Base-by-base conservation (phyloP, 30 jellyfish, hydroid and myxozoan species). In the Aurelia sp. region DNA sequence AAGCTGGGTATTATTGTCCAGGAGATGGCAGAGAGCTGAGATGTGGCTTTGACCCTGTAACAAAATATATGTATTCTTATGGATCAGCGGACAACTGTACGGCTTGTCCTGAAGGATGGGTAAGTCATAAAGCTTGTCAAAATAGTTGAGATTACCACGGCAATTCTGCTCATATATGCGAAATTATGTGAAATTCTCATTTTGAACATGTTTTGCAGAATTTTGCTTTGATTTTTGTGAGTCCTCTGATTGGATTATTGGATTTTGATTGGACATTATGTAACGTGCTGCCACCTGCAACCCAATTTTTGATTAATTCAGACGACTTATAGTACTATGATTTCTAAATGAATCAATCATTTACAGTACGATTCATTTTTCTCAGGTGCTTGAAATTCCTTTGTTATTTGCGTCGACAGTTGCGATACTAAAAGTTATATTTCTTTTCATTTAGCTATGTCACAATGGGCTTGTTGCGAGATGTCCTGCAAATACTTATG, bases 61-160 rank as follows among this genome's bases (percentile, higher is more conserved):
- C 98, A 18, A 77, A 85, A 50, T 76, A 91, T 76, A 84, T 84
- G 94, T 91, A 70, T 61, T 66, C 98, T 53, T 91, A 85, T 60
- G 98, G 98, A 35, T 72, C 91, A 55, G 86, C 96, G 41, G 91
- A 72, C 30, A 64, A 65, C 23, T 91, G 98, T 73, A 21, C 95
- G 7, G 86, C 86, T 3, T 91, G 98, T 71, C 96, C 98, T 4
- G 95, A 85, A 50, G 98, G 98, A 17, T 91, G 94, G 96, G 98
- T 91, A 72, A 57, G 92, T 50, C 13, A 44, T 44, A 6, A 44
- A 44, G 10, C 37, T 22, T 41, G 23, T 18, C 22, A 3, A 16
- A 62, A 15, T 55, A 19, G 58, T 47, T 48, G 20, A 9, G 7
- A 20, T 3, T 47, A 41, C 30, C 55, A 44, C 7, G 55, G 15